phyloP scores from a whole-genome alignment of 2,888 invertebrate genomes.

The Creontiades dilutus region DNA sequence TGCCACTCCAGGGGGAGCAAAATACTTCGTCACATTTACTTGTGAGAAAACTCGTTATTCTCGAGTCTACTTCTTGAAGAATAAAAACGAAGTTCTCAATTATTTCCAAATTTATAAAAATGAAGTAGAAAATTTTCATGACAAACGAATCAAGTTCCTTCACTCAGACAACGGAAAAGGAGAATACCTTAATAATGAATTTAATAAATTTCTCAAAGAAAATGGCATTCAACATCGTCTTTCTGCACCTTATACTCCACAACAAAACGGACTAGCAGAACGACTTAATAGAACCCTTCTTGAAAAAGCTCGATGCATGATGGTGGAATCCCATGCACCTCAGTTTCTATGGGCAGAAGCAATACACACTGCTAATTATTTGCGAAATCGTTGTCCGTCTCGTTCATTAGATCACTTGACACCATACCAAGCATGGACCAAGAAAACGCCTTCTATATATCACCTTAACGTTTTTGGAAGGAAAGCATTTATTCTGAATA shows the following conservation, averaged over 20 bases:
- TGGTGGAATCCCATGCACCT: slow-evolving; percentile 49
- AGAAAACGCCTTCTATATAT: slow-evolving; percentile 43
- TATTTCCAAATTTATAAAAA: slow-evolving; percentile 73
- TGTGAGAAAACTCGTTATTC: slow-evolving; percentile 76
- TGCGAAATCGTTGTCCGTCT: slow-evolving; percentile 53
- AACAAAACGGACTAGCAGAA: slow-evolving; percentile 65
- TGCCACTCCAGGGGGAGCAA: no score
- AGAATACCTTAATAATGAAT: slow-evolving; percentile 59
- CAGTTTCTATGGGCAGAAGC: slow-evolving; percentile 62
- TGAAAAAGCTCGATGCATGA: slow-evolving; percentile 61
- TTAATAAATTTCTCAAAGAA: slow-evolving; percentile 50
- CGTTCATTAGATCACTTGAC: slow-evolving; percentile 48
- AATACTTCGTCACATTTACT: no score
- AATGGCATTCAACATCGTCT: slow-evolving; percentile 58
- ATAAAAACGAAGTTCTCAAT: slow-evolving; percentile 75
- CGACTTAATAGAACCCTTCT: slow-evolving; percentile 55
- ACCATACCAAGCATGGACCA: slow-evolving; percentile 54
- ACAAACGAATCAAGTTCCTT: slow-evolving; percentile 63
- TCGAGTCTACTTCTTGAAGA: slow-evolving; percentile 75
- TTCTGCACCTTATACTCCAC: slow-evolving; percentile 60
- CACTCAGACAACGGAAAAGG: slow-evolving; percentile 54
- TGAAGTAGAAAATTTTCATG: slow-evolving; percentile 75
- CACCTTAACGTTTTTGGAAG: slow-evolving; percentile 57
- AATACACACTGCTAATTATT: slow-evolving; percentile 63
- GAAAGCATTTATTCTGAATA: slow-evolving; percentile 56